Base-by-base conservation (phyloP, 1,140 invertebrate genomes). In the Cepaea nemoralis region DNA sequence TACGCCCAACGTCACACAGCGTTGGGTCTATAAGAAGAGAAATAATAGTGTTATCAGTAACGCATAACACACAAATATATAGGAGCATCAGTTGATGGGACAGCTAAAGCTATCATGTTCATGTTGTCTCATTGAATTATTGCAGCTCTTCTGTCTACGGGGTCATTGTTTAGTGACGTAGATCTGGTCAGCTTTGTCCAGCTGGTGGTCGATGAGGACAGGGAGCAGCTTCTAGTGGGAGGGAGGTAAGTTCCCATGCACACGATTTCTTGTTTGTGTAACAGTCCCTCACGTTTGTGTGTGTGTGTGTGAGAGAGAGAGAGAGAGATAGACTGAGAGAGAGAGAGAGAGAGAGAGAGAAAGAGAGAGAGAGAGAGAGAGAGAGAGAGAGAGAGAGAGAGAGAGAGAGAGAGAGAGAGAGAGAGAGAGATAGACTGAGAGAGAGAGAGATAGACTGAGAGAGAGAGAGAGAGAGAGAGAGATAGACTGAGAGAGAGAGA, bases 231-330 rank as follows among this genome's bases (percentile, higher is more conserved):
- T 27, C 42, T 88, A 48, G 84, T 88, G 0, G 87, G 87, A 42
- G 86, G 84, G 10, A 84, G 96, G 75, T 77, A 63, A 24, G 75
- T n/a, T n/a, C n/a, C n/a, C n/a, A n/a, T n/a, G n/a, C n/a, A n/a
- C n/a, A n/a, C n/a, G n/a, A n/a, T n/a, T n/a, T n/a, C n/a, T n/a
- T n/a, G n/a, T n/a, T n/a, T n/a, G n/a, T n/a, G n/a, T n/a, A n/a
- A n/a, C n/a, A n/a, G n/a, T n/a, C n/a, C n/a, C n/a, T n/a, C n/a
- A n/a, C n/a, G n/a, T 45, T 45, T 8, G 42, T 45, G 42, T 10
- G 8, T 45, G 42, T 45, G 42, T 45, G 19, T 19, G 19, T 45
- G 8, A 14, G 55, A 59, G 12, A 59, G 22, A 59, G 12, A 59
- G 55, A 59, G 5, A 24, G 22, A 59, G 12, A 59, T 6, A 59